These are phyloP conservation scores for Chunga burmeisteri DNA, from an alignment of 2,113 vertebrate species.

Conservation along the genomic window DNA sequence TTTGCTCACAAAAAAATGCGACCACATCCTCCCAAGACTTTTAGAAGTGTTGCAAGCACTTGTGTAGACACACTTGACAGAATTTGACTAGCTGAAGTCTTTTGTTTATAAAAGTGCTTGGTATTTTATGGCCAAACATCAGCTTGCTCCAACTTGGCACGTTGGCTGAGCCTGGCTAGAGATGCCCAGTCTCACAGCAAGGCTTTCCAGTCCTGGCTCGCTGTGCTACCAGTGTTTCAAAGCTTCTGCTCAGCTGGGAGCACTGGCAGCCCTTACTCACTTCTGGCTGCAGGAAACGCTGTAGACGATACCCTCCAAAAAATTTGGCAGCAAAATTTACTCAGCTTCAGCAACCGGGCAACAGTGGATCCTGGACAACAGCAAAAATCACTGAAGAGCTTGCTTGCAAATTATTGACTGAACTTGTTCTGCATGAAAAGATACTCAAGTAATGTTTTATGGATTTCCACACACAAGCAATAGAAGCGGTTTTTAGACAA, in stretches of 20 bases:
- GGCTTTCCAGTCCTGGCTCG: background rate
- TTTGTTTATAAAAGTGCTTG: background rate
- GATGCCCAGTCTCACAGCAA: background rate
- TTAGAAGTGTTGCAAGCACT: background rate
- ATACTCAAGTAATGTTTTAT: background rate
- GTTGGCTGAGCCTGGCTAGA: background rate
- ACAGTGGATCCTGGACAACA: background rate
- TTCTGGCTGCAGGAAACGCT: background rate
- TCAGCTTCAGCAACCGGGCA: background rate
- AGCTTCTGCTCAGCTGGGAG: background rate
- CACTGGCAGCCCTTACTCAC: background rate
- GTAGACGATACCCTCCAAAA: background rate
- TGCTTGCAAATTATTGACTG: background rate
- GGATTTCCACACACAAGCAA: background rate
- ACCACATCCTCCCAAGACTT: background rate
- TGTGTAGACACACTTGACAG: background rate
- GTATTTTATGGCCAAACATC: background rate
- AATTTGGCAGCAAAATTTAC: background rate
- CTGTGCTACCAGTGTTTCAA: background rate
- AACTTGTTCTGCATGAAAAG: background rate
- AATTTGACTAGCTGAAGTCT: background rate
- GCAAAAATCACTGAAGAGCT: background rate
- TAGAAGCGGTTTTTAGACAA: background rate
- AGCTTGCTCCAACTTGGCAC: background rate
- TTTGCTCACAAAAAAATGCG: background rate